Percentiles rank a stretch among this genome's conserved stretches.
Conservation (phyloP, 2,888 invertebrate species). For the Notodonta dromedarius region DNA sequence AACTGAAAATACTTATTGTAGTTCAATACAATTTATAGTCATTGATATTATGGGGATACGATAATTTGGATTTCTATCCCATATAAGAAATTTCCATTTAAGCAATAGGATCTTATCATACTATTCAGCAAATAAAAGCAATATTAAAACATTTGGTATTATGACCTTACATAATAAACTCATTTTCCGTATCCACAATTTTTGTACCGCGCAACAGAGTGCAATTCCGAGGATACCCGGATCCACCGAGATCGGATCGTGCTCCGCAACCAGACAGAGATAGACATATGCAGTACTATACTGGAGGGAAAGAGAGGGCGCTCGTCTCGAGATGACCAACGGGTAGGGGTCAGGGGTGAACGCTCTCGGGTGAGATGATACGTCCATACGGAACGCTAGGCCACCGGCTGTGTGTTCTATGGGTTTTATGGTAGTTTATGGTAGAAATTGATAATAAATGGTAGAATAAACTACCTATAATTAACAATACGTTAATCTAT, state of each 20-base stretch:
- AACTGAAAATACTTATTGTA: too few species aligned
- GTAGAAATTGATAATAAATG: too few species aligned
- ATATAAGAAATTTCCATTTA: too few species aligned
- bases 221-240: slow-evolving; percentile 82
- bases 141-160: neutral
- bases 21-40: too few species aligned
- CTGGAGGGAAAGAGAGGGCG: slow-evolving; percentile 49
- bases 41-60: too few species aligned
- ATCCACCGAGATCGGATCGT: slow-evolving; percentile 77
- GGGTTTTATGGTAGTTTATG: slow-evolving; percentile 5
- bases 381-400: slow-evolving; percentile 46
- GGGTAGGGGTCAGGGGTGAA: slow-evolving; percentile 82
- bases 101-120: too few species aligned
- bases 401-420: slow-evolving; percentile 46
- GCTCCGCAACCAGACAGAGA: slow-evolving; percentile 63
- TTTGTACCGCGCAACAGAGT: slow-evolving; percentile 58
- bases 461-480: too few species aligned
- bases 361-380: slow-evolving; percentile 76
- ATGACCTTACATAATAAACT: neutral
- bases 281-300: slow-evolving; percentile 22
- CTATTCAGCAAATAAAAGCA: too few species aligned
- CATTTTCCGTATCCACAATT: slow-evolving; percentile 33
- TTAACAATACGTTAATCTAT: too few species aligned
- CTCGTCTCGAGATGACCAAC: slow-evolving; percentile 78
- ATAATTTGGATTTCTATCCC: too few species aligned